Conservation (phyloP, 2,797 vertebrate genomes). For the Linurgus olivaceus region DNA sequence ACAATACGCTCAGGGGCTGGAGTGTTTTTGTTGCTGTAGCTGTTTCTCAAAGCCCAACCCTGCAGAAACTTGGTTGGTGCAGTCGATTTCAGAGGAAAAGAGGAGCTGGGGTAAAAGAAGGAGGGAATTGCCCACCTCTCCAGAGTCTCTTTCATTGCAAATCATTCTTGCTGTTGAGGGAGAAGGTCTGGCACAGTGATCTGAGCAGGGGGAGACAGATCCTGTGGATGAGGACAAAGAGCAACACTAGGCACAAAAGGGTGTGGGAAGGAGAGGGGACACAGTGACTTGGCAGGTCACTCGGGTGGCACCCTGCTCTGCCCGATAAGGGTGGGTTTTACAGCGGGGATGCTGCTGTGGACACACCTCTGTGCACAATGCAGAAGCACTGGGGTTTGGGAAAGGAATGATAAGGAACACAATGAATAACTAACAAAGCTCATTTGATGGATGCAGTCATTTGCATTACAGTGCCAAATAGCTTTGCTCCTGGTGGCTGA, state of each 20-base stretch:
- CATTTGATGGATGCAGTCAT: constrained; percentile 73
- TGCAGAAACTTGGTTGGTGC: constrained; percentile 61
- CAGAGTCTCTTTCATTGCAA: constrained; percentile 24
- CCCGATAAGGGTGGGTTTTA: constrained; percentile 85
- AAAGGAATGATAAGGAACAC: constrained; percentile 82
- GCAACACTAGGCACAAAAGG: constrained; percentile 58
- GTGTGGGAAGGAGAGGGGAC: constrained; percentile 39
- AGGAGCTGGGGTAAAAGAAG: constrained; percentile 53
- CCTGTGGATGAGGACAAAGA: constrained; percentile 72
- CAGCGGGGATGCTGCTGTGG: constrained; percentile 73
- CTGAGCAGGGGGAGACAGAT: constrained; percentile 46
- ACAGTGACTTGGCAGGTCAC: constrained; percentile 81
- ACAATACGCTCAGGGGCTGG: background rate
- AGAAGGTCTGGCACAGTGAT: constrained; percentile 23
- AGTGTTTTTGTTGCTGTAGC: background rate
- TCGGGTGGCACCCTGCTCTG: constrained; percentile 73
- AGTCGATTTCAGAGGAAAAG: constrained; percentile 66
- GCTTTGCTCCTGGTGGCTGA: constrained; percentile 64
- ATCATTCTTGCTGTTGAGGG: constrained; percentile 46
- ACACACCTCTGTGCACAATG: constrained; percentile 66
- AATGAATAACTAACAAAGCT: constrained; percentile 82
- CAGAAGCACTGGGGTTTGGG: constrained; percentile 59
- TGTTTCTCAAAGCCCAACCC: background rate
- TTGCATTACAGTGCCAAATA: constrained; percentile 76
- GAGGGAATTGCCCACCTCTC: constrained; percentile 4